Evolutionary conservation across 2,888 invertebrate genomes (phyloP).

Genomic region (Ischnus inquisitorius): DNA sequence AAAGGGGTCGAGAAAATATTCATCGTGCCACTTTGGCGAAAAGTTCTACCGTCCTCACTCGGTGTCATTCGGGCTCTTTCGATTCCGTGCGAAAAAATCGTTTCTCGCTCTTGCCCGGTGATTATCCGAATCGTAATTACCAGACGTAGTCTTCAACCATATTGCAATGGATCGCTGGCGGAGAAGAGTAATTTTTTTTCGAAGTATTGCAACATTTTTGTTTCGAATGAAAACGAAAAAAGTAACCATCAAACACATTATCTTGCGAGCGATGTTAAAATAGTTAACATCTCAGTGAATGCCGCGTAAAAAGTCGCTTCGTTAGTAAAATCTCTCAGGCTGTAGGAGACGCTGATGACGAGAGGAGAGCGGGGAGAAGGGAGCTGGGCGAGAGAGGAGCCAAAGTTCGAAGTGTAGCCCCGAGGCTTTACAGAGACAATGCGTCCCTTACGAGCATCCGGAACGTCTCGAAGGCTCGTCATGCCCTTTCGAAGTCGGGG

Average conservation of each 20-base stretch:
- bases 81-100: neutral
- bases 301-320: slow-evolving; percentile 47
- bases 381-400: neutral
- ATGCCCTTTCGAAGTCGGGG: slow-evolving; percentile 32
- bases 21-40: slow-evolving; percentile 64
- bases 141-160: slow-evolving; percentile 51
- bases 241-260: neutral
- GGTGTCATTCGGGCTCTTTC: neutral
- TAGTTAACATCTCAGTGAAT: neutral
- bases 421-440: slow-evolving; percentile 48
- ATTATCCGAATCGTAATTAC: slow-evolving; percentile 41
- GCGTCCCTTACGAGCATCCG: slow-evolving; percentile 61
- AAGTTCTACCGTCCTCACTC: slow-evolving; percentile 34
- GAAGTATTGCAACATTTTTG: neutral
- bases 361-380: neutral
- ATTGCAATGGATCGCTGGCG: slow-evolving; percentile 15
- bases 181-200: neutral
- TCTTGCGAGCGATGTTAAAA: neutral
- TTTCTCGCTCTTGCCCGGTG: slow-evolving; percentile 1
- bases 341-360: neutral
- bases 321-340: slow-evolving; percentile 38
- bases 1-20: slow-evolving; percentile 62
- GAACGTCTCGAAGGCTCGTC: slow-evolving; percentile 34
- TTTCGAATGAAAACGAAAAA: neutral
- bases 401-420: slow-evolving; percentile 33